Evolutionary conservation across 2,113 vertebrate genomes (phyloP).

Genomic region (Centropus unirufus): DNA sequence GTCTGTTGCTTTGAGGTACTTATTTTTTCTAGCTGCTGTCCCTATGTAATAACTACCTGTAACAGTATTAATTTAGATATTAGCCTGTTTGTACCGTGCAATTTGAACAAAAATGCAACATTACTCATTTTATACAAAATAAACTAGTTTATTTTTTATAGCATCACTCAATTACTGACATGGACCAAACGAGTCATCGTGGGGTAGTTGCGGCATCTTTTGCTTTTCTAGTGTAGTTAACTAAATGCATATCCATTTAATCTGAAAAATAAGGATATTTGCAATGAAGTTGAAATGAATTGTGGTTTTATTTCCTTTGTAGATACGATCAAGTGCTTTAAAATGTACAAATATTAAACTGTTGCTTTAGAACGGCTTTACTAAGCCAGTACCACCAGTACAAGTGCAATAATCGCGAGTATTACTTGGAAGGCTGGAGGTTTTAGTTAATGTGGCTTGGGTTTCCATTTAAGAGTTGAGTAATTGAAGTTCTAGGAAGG

Average conservation of each 20-base stretch:
- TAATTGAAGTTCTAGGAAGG: not conserved
- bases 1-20: constrained; percentile 74
- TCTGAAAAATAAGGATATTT: constrained; percentile 16
- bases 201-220: constrained; percentile 53
- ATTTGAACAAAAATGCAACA: constrained; percentile 81
- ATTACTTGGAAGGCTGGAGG: constrained; percentile 57
- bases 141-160: constrained; percentile 86
- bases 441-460: constrained; percentile 32
- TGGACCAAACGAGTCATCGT: constrained; percentile 80
- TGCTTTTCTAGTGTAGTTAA: constrained; percentile 57
- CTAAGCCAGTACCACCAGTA: constrained; percentile 65
- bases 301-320: constrained; percentile 54
- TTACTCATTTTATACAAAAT: constrained; percentile 82
- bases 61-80: constrained; percentile 86
- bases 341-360: constrained; percentile 64
- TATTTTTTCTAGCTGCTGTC: constrained; percentile 69
- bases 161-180: constrained; percentile 73
- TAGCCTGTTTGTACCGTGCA: constrained; percentile 82
- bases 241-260: constrained; percentile 29
- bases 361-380: constrained; percentile 69
- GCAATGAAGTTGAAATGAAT: constrained; percentile 37
- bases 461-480: not conserved
- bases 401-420: constrained; percentile 78
- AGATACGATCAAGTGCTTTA: constrained; percentile 69
- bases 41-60: constrained; percentile 77